Evolutionary conservation across 2,888 invertebrate species (phyloP).

Genomic region (Rhaphigaster nebulosa): DNA sequence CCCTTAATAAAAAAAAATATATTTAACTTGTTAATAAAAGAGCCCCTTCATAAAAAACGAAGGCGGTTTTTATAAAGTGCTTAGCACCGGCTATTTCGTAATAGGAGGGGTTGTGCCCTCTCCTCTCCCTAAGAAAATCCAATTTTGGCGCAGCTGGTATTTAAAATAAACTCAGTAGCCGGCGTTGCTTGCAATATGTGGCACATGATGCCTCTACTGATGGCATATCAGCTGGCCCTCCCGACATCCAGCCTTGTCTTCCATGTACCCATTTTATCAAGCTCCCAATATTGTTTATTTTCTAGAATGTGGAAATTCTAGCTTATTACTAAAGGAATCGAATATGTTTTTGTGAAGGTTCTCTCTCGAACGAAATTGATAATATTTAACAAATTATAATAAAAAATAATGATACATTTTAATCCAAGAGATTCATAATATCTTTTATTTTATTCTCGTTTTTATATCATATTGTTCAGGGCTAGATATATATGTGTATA

Average conservation of each 20-base stretch:
- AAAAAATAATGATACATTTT: too few relatives aligned
- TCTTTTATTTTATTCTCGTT: too few relatives aligned
- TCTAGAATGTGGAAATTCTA: background rate
- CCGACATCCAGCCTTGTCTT: background rate
- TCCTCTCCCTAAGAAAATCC: slow-evolving; percentile 32
- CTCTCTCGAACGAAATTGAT: too few relatives aligned
- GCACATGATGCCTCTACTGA: slow-evolving; percentile 36
- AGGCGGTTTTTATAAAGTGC: slow-evolving; percentile 41
- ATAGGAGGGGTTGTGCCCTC: slow-evolving; percentile 1
- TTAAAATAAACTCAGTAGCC: slow-evolving; percentile 50
- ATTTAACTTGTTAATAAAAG: slow-evolving; percentile 49
- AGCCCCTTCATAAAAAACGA: slow-evolving; percentile 16
- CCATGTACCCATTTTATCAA: background rate
- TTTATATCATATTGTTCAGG: too few relatives aligned
- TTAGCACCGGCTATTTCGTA: slow-evolving; percentile 48
- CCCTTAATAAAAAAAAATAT: slow-evolving; percentile 27
- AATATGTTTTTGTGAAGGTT: background rate
- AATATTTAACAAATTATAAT: background rate
- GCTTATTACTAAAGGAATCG: background rate
- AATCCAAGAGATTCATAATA: too few relatives aligned
- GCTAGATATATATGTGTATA: too few relatives aligned
- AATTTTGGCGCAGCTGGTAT: slow-evolving; percentile 57
- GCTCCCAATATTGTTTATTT: background rate
- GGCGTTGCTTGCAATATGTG: slow-evolving; percentile 49
- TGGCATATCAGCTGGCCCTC: background rate